Conservation (phyloP, 1,140 invertebrate species). For the Drosophila saltans region DNA sequence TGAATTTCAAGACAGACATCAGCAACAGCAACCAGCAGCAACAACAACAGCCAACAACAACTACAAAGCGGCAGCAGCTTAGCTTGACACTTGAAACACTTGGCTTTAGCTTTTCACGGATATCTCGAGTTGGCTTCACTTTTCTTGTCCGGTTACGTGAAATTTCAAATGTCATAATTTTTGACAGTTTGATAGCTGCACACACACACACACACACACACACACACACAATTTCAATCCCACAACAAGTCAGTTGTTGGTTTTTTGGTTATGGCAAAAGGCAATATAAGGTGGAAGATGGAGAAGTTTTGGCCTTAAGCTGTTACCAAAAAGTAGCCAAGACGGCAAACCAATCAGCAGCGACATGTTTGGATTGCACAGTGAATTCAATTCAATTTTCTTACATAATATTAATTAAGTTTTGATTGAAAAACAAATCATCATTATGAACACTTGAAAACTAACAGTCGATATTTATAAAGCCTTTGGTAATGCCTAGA, state of each 20-base stretch:
- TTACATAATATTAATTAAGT: background rate
- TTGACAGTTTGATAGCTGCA: slow-evolving; percentile 80
- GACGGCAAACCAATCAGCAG: slow-evolving; percentile 35
- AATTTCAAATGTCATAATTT: slow-evolving; percentile 82
- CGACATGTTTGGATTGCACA: slow-evolving; percentile 57
- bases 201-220: slow-evolving; percentile 40
- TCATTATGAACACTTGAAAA: background rate
- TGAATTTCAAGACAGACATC: slow-evolving; percentile 48
- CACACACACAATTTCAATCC: slow-evolving; percentile 9
- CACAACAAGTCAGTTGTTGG: slow-evolving; percentile 14
- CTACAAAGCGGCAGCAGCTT: slow-evolving; percentile 45
- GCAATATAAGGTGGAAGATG: slow-evolving; percentile 28
- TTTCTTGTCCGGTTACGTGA: slow-evolving; percentile 78
- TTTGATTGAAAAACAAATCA: background rate
- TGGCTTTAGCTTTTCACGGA: slow-evolving; percentile 64
- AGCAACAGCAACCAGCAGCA: slow-evolving; percentile 28
- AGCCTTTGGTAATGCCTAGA: no score
- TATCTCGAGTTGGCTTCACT: slow-evolving; percentile 52
- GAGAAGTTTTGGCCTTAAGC: slow-evolving; percentile 51
- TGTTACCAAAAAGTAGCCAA: slow-evolving; percentile 64
- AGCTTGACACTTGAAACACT: slow-evolving; percentile 75
- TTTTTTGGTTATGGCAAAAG: slow-evolving; percentile 23
- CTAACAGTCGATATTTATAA: background rate
- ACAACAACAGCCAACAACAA: slow-evolving; percentile 6
- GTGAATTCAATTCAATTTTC: slow-evolving; percentile 18